A percentile compares a stretch with the other conserved stretches of the same genome.
Conservation (phyloP, 2,888 invertebrate genomes). For the Morinoia aosen region DNA sequence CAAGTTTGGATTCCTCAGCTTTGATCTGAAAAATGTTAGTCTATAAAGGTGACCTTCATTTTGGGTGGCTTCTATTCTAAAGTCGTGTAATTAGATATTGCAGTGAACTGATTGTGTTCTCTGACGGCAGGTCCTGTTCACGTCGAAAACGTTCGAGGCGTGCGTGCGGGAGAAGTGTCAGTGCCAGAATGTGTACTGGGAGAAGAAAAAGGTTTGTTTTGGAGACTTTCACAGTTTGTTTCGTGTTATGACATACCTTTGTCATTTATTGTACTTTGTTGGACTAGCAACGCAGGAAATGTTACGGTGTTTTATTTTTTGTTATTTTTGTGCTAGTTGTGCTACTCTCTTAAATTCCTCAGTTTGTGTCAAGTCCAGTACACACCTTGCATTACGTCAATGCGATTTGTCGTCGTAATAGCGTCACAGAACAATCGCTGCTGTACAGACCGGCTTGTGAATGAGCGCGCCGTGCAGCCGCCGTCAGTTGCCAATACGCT, state of each 20-base stretch:
- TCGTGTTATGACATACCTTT: background rate
- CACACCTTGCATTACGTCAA: no score
- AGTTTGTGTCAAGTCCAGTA: no score
- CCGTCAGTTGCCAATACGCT: no score
- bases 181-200: background rate
- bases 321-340: no score
- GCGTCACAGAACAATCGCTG: no score
- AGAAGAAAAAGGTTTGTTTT: background rate
- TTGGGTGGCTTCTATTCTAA: background rate
- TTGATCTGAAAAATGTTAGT: no score
- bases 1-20: no score
- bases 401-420: no score
- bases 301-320: background rate
- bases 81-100: background rate
- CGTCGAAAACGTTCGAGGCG: background rate
- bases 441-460: no score
- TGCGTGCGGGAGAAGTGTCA: constrained; percentile 13
- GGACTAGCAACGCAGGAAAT: background rate
- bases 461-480: no score
- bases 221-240: background rate
- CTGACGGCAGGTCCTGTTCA: background rate
- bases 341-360: no score
- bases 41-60: no score
- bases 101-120: background rate
- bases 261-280: background rate